A percentile compares a stretch with the other conserved stretches of the same genome.
These are phyloP conservation scores for Enteromius afrohamiltoni DNA, from an alignment of 2,797 vertebrate genomes.

Conservation along the genomic window DNA sequence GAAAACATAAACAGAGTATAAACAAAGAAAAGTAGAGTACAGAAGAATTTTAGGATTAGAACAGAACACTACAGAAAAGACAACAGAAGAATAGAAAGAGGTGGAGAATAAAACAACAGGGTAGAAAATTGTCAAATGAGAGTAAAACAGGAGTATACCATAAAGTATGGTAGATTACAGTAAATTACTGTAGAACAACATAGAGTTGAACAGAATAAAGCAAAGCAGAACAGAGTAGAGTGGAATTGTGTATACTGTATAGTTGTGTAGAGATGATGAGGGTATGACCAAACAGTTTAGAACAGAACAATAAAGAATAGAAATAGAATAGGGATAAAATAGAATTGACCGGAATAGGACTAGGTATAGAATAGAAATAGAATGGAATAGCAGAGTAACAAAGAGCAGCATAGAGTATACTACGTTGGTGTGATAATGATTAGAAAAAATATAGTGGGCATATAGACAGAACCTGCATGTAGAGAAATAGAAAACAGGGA, in stretches of 20 bases:
- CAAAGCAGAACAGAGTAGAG: neutral
- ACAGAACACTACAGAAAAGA: too few species aligned
- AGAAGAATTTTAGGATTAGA: neutral
- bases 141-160: neutral
- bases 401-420: neutral
- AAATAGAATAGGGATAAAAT: neutral
- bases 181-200: neutral
- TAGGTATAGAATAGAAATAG: neutral
- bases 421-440: neutral
- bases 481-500: constrained; percentile 25
- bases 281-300: neutral
- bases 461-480: constrained; percentile 12
- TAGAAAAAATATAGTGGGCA: constrained; percentile 7
- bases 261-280: neutral
- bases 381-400: neutral
- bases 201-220: neutral
- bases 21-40: neutral
- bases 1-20: neutral
- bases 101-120: neutral
- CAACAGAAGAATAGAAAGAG: neutral
- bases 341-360: neutral
- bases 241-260: neutral
- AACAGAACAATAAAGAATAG: neutral
- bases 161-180: neutral
- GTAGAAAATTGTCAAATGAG: neutral